Base-by-base conservation (phyloP, 2,888 invertebrate genomes). In the Andrena chrysosceles region DNA sequence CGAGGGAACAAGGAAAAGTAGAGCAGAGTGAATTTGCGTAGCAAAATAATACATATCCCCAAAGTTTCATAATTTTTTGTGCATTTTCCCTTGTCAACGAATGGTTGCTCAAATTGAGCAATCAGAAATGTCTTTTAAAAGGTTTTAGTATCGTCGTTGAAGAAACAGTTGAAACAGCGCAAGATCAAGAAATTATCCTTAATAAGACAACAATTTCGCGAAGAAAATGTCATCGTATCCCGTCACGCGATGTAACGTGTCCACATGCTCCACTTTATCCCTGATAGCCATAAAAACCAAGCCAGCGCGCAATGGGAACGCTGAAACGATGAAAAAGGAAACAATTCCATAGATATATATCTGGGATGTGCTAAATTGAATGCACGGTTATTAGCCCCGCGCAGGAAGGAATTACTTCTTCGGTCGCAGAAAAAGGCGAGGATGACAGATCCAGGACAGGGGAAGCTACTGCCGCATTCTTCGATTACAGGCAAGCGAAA, bases 211-310 rank as follows among this genome's bases (percentile, higher is more conserved):
- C 31, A 56, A 81, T 81, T 85, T 84, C 16, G 10, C 20, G 56
- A 75, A 76, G 59, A 60, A 73, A 70, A 73, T 68, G 42, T 71
- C 81, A 35, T 42, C 49, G 73, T 56, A 68, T 81, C 68, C 73
- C 33, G 81, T 86, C 86, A 86, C 84, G 86, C 86, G 54, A 86
- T 8, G 1, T 84, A 69, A 74, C 86, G 74, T 83, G 80, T 42
- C 33, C 59, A 29, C 2, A 3, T 35, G 10, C 35, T 13, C 10
- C 54, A 42, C 56, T 66, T 81, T 35, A 56, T 42, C 8, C 62
- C 26, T 56, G 4, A 23, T 29, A 63, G 33, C 31, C n/a, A 13
- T 48, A 23, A 64, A 71, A 72, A 64, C 13, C 49, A 4, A 56
- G 16, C 20, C 23, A n/a, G 20, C 16, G 16, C 16, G 29, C 42